Conservation (phyloP, 2,888 invertebrate species). For the Bibio marci region DNA sequence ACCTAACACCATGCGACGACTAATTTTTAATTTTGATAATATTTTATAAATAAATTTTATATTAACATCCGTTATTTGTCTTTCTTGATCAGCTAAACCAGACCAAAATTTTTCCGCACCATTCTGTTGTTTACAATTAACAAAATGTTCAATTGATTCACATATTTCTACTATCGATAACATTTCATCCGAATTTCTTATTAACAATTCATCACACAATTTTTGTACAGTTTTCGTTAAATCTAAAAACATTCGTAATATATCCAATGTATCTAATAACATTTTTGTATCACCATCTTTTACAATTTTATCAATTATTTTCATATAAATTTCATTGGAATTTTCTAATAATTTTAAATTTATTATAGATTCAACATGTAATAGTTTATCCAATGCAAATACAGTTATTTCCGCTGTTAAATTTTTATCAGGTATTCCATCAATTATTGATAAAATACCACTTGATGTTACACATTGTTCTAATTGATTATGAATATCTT, state of each 20-base stretch:
- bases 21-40: constrained; percentile 38
- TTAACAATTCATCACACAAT: constrained; percentile 42
- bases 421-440: constrained; percentile 29
- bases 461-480: constrained; percentile 19
- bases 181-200: constrained; percentile 40
- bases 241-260: constrained; percentile 22
- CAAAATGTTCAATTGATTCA: constrained; percentile 29
- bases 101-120: constrained; percentile 48
- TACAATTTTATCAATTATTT: constrained; percentile 31
- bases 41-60: constrained; percentile 38
- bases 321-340: constrained; percentile 23
- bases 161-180: constrained; percentile 40
- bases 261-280: constrained; percentile 27
- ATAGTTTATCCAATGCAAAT: constrained; percentile 28
- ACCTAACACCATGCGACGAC: constrained; percentile 37
- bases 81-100: constrained; percentile 39
- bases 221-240: constrained; percentile 20
- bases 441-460: constrained; percentile 26
- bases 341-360: constrained; percentile 8
- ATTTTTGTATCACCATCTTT: constrained; percentile 23
- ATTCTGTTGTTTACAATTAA: constrained; percentile 31
- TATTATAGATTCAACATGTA: constrained; percentile 27
- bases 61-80: constrained; percentile 38
- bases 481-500: constrained; percentile 14
- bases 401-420: constrained; percentile 30